Conservation (phyloP, 2,797 vertebrate genomes). For the Ceryle rudis region DNA sequence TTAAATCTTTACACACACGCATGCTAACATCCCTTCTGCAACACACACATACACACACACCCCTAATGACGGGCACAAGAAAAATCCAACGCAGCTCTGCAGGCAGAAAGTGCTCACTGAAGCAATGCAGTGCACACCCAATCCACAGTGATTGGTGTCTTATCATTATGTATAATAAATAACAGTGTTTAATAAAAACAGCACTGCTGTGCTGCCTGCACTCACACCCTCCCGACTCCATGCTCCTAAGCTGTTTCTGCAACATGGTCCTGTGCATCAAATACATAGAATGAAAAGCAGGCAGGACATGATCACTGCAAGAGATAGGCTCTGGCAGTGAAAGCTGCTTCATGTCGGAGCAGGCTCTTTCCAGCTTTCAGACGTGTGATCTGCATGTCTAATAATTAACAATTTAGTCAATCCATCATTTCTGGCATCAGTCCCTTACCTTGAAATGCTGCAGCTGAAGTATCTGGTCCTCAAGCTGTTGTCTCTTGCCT, state of each 20-base stretch:
- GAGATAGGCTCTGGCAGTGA: slow-evolving; percentile 10
- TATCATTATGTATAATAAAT: slow-evolving; percentile 33
- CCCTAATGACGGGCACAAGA: neutral
- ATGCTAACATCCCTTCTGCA: neutral
- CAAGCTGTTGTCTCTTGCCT: slow-evolving; percentile 92
- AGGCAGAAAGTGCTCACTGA: slow-evolving; percentile 23
- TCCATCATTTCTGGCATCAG: slow-evolving; percentile 42
- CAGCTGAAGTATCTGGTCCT: slow-evolving; percentile 94
- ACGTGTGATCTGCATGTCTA: slow-evolving; percentile 75
- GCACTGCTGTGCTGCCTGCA: neutral
- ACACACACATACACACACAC: neutral
- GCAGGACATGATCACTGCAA: slow-evolving; percentile 43
- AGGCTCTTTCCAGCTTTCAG: slow-evolving; percentile 65
- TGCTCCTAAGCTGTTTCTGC: neutral
- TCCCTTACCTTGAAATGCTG: slow-evolving; percentile 95
- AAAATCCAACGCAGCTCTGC: slow-evolving; percentile 23
- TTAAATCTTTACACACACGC: neutral
- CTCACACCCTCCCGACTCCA: neutral
- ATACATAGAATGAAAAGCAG: slow-evolving; percentile 27
- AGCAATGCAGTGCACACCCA: slow-evolving; percentile 59
- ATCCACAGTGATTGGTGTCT: neutral
- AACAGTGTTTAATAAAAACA: neutral
- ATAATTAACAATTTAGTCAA: slow-evolving; percentile 62
- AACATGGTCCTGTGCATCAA: slow-evolving; percentile 13
- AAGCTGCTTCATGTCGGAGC: slow-evolving; percentile 56